Conservation (phyloP, 2,113 vertebrate genomes). For the Rhagologus leucostigma region DNA sequence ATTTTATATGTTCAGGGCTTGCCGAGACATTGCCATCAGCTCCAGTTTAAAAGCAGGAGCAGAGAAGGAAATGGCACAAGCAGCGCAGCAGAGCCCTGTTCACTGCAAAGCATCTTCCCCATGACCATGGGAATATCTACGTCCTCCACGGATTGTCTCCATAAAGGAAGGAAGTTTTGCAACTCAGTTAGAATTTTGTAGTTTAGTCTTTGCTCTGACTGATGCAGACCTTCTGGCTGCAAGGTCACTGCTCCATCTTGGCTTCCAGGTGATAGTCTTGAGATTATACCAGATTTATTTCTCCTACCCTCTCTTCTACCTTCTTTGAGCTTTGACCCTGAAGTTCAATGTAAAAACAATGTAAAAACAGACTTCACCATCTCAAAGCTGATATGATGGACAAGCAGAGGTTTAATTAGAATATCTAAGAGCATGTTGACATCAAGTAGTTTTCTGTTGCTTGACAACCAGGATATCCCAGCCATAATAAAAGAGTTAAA, state of each 20-base stretch:
- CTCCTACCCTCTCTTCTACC: not conserved
- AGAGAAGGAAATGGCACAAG: not conserved
- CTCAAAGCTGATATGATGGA: not conserved
- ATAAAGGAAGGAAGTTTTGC: not conserved
- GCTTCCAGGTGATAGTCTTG: not conserved
- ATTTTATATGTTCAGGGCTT: not conserved
- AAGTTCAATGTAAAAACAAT: not conserved
- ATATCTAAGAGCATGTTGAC: not conserved
- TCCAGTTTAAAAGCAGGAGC: not conserved
- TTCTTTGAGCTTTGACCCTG: not conserved
- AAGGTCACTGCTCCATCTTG: not conserved
- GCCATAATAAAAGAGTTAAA: not conserved
- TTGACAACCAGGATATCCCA: not conserved
- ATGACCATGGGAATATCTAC: fast-evolving
- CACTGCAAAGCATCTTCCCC: not conserved
- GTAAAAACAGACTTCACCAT: not conserved
- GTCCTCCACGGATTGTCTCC: not conserved
- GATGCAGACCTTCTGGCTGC: not conserved
- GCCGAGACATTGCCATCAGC: not conserved
- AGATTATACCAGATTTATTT: not conserved
- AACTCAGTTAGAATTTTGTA: not conserved
- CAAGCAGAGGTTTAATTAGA: not conserved
- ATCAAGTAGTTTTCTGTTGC: not conserved
- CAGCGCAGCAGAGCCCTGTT: not conserved
- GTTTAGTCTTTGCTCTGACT: not conserved